Conservation (phyloP, 2,888 invertebrate genomes). For the Drosophila kambysellisi region DNA sequence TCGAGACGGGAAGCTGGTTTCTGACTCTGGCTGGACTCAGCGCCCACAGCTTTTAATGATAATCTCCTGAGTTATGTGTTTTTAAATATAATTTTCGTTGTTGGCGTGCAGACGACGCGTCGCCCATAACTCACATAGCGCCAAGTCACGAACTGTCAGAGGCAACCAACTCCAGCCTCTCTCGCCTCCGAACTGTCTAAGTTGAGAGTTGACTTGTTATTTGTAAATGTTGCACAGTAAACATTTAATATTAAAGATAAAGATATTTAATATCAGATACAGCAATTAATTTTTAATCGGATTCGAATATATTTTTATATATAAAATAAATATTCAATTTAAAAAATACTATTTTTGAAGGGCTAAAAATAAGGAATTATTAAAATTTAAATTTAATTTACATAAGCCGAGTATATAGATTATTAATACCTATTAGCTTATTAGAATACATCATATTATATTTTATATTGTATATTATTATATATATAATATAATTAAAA, state of each 20-base stretch:
- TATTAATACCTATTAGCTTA: neutral
- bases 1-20: constrained; percentile 29
- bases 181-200: constrained; percentile 38
- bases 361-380: neutral
- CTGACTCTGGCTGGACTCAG: constrained; percentile 45
- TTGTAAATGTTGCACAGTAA: neutral
- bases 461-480: neutral
- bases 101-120: constrained; percentile 78
- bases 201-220: constrained; percentile 19
- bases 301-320: neutral
- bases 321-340: neutral
- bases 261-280: no score
- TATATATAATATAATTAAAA: neutral
- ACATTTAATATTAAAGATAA: neutral
- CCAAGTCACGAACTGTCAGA: constrained; percentile 79
- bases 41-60: constrained; percentile 85
- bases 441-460: neutral
- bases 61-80: constrained; percentile 85
- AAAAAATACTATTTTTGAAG: neutral
- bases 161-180: constrained; percentile 18
- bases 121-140: constrained; percentile 78
- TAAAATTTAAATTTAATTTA: neutral
- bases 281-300: neutral
- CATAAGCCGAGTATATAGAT: neutral
- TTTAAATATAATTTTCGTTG: constrained; percentile 85